A percentile compares a stretch with the other conserved stretches of the same genome.
phyloP scores from a whole-genome alignment of 2,888 invertebrate genomes.

The Epiblema foenella region DNA sequence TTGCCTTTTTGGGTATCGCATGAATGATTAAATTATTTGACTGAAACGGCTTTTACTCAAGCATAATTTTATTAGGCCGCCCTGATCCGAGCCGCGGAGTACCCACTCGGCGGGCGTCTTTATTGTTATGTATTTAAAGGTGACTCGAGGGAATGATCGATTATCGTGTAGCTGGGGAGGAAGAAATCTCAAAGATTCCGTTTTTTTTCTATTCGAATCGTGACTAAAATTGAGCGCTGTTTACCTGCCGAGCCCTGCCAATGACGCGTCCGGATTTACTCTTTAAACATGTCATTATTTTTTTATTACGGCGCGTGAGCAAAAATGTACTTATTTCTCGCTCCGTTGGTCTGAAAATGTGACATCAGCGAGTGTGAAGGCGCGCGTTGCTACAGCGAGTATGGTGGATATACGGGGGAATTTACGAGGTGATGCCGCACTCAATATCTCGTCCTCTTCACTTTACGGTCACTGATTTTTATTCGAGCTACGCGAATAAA shows the following conservation, averaged over 20 bases:
- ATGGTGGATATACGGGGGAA: conserved; percentile 53
- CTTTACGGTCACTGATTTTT: conserved; percentile 76
- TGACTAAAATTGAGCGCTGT: conserved; percentile 38
- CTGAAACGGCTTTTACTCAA: conserved; percentile 45
- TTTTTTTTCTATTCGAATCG: conserved; percentile 37
- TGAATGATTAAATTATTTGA: conserved; percentile 46
- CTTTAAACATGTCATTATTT: conserved; percentile 82
- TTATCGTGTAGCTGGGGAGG: conserved; percentile 13
- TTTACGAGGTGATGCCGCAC: conserved; percentile 74
- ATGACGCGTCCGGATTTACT: conserved; percentile 64
- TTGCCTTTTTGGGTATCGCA: conserved; percentile 47
- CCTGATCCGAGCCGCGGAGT: conserved; percentile 36
- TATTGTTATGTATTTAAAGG: conserved; percentile 36
- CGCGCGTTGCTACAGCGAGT: conserved; percentile 55
- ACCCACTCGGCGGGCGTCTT: conserved; percentile 24
- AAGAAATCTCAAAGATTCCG: conserved; percentile 36
- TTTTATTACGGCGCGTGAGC: conserved; percentile 80
- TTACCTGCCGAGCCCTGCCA: conserved; percentile 34
- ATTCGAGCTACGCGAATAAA: conserved; percentile 60
- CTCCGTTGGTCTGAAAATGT: conserved; percentile 84
- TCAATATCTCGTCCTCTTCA: conserved; percentile 75
- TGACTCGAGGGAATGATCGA: conserved; percentile 39
- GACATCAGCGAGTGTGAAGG: conserved; percentile 81
- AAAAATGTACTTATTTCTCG: conserved; percentile 85
- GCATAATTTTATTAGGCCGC: conserved; percentile 44